These are phyloP conservation scores for Lepidurus arcticus DNA, from an alignment of 1,140 invertebrate species.

Conservation along the genomic window DNA sequence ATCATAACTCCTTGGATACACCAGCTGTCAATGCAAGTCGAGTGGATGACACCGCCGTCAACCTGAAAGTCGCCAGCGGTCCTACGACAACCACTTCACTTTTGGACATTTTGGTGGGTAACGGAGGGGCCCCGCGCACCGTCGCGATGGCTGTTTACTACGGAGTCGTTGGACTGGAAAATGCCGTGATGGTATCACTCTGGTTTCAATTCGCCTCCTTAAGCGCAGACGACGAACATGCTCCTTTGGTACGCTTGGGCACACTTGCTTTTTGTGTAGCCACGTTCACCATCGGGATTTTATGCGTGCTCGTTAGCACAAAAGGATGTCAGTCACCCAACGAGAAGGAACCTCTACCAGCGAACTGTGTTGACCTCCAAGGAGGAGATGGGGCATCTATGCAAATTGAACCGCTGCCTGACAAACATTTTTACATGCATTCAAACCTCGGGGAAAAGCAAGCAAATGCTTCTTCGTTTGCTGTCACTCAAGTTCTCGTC, in stretches of 20 bases:
- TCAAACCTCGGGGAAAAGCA: conserved; percentile 20
- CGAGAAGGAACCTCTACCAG: neutral
- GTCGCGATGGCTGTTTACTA: conserved; percentile 34
- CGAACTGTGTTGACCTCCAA: neutral
- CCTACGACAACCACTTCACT: conserved; percentile 25
- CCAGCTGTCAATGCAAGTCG: conserved; percentile 17
- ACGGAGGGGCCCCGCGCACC: conserved; percentile 29
- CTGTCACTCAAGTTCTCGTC: conserved; percentile 23
- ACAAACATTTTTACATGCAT: neutral
- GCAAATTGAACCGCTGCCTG: conserved; percentile 6
- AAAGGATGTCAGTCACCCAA: conserved; percentile 27
- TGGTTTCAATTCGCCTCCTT: conserved; percentile 34
- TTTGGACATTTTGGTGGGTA: conserved; percentile 28
- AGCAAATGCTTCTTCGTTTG: conserved; percentile 3
- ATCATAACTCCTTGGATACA: neutral
- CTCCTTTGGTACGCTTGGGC: conserved; percentile 30
- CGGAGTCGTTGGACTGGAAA: conserved; percentile 33
- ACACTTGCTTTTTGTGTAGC: conserved; percentile 34
- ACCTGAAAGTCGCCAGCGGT: conserved; percentile 1
- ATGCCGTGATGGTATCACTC: conserved; percentile 34
- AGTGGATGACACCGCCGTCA: conserved; percentile 11
- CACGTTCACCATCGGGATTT: conserved; percentile 33
- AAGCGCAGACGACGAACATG: conserved; percentile 12
- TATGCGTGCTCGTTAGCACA: conserved; percentile 32
- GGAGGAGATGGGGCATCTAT: neutral